Evolutionary conservation across 2,888 invertebrate genomes (phyloP).

Genomic region (Asteroscopus sphinx): DNA sequence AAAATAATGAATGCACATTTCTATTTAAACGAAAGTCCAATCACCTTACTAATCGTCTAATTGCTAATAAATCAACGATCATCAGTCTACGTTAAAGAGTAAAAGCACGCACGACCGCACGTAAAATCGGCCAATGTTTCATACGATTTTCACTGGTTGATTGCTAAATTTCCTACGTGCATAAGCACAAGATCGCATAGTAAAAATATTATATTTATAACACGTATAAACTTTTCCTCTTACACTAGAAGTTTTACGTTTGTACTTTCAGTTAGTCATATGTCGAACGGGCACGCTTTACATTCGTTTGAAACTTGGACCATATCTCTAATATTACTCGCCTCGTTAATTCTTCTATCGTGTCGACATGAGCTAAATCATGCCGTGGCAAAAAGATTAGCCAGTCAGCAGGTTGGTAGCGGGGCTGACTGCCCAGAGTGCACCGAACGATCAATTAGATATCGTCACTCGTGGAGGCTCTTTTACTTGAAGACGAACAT

Average conservation of each 20-base stretch:
- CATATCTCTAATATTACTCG: neutral
- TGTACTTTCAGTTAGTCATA: constrained; percentile 13
- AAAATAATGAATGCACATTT: constrained; percentile 9
- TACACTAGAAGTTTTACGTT: constrained; percentile 5
- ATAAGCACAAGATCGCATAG: neutral
- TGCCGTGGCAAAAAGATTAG: no score
- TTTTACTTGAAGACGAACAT: constrained; percentile 46
- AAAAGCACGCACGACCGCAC: constrained; percentile 17
- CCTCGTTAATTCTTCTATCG: no score
- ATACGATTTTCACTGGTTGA: constrained; percentile 19
- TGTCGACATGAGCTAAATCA: no score
- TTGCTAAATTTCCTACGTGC: constrained; percentile 11
- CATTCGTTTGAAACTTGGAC: constrained; percentile 16
- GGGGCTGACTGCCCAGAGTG: no score
- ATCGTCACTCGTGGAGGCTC: no score
- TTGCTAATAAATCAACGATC: constrained; percentile 26
- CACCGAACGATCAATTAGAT: no score
- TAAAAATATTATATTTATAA: no score
- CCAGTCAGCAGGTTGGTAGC: no score
- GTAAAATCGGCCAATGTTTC: constrained; percentile 23
- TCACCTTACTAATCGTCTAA: constrained; percentile 32
- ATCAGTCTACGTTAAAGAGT: neutral
- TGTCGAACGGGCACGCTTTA: constrained; percentile 20
- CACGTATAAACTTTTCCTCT: neutral
- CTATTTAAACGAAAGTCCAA: constrained; percentile 1